Evolutionary conservation across 1,140 invertebrate species (phyloP).

Genomic region (Trichonephila clavata): DNA sequence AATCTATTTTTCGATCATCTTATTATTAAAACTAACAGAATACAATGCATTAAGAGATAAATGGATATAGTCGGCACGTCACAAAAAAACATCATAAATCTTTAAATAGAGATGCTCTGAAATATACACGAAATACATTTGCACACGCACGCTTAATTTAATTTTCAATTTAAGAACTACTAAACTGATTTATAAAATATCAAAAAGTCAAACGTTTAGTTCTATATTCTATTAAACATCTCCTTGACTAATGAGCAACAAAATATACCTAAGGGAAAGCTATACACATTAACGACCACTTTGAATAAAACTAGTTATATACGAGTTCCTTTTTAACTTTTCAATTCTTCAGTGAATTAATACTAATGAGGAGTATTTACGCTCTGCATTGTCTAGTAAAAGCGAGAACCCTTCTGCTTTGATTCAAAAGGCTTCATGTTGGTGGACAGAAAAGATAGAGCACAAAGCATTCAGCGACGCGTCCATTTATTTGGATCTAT

Average conservation of each 20-base stretch:
- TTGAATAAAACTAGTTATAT: constrained; percentile 29
- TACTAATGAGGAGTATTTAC: constrained; percentile 54
- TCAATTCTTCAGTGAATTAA: not conserved
- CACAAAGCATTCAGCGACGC: not conserved
- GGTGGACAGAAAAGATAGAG: not conserved
- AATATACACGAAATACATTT: not conserved
- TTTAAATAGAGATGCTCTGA: not conserved
- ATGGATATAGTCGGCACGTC: too few species aligned
- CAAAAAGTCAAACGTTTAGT: not conserved
- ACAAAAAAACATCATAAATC: too few species aligned
- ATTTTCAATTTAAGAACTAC: not conserved
- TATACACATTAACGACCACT: constrained; percentile 56
- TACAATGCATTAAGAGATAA: too few species aligned
- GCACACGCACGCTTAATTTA: not conserved
- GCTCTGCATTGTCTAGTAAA: constrained; percentile 9
- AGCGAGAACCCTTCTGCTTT: not conserved
- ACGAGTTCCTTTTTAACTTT: not conserved
- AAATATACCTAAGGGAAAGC: not conserved
- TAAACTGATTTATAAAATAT: not conserved
- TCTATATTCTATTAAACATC: not conserved
- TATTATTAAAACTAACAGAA: too few species aligned
- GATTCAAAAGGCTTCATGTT: not conserved
- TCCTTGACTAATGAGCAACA: not conserved
- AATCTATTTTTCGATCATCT: too few species aligned
- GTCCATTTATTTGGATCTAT: not conserved